These are phyloP conservation scores for Motacilla alba DNA, from an alignment of 2,113 vertebrate species.

Conservation along the genomic window DNA sequence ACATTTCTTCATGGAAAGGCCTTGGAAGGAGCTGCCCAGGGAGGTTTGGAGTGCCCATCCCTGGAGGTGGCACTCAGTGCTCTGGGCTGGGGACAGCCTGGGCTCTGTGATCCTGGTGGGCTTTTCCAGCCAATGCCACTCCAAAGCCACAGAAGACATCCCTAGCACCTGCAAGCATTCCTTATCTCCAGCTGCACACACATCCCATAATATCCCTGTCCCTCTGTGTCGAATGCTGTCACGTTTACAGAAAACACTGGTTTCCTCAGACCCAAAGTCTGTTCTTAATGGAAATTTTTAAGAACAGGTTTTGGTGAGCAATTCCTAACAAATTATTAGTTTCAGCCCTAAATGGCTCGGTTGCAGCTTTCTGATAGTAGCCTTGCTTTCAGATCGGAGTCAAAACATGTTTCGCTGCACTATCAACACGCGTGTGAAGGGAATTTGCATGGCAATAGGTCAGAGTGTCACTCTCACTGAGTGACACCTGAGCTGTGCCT, in stretches of 20 bases:
- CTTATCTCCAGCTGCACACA: not conserved
- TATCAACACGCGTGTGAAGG: not conserved
- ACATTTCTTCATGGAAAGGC: not conserved
- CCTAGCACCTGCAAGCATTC: not conserved
- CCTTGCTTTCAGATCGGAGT: not conserved
- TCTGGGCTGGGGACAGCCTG: not conserved
- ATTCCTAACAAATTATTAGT: not conserved
- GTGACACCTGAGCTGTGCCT: not conserved
- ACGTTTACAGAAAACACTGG: not conserved
- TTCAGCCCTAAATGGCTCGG: not conserved
- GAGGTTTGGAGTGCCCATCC: not conserved
- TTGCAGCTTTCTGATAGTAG: not conserved
- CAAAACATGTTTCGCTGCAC: not conserved
- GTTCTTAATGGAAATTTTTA: not conserved
- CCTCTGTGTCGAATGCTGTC: not conserved
- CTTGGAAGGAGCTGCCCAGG: not conserved
- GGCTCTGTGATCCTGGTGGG: rapidly evolving
- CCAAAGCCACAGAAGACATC: not conserved
- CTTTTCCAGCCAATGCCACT: not conserved
- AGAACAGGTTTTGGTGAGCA: not conserved
- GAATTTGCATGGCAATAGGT: slow-evolving; percentile 9
- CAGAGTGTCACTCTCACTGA: not conserved
- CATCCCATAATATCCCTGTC: not conserved
- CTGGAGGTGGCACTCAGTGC: not conserved
- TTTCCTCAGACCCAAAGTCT: not conserved